Conservation (phyloP, 2,113 vertebrate genomes). For the Calidris pugnax region DNA sequence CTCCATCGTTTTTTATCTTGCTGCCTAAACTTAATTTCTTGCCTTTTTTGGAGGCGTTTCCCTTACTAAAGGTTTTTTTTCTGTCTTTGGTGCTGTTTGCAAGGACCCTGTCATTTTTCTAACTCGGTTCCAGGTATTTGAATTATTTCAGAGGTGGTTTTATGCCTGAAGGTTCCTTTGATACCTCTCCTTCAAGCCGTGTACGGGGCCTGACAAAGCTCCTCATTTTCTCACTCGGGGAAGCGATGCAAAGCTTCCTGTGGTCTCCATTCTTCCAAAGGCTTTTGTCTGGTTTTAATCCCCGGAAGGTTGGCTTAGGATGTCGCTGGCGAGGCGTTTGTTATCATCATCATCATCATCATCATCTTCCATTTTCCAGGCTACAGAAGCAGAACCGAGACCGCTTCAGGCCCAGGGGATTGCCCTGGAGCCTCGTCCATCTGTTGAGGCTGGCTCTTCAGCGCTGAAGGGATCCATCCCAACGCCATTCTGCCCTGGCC, state of each 20-base stretch:
- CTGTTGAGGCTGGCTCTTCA: neutral
- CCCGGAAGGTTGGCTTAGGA: neutral
- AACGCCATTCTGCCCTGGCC: rapidly evolving
- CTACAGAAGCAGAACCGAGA: neutral
- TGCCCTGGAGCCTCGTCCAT: neutral
- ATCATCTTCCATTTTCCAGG: neutral
- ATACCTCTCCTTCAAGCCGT: neutral
- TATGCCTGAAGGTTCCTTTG: neutral
- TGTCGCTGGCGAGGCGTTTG: neutral
- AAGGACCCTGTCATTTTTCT: neutral
- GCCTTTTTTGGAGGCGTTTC: neutral
- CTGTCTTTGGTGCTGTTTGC: neutral
- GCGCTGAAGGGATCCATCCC: neutral
- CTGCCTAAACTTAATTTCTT: neutral
- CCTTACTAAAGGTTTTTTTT: neutral
- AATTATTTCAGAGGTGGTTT: neutral
- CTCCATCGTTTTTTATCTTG: neutral
- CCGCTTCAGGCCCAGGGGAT: neutral
- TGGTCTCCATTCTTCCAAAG: neutral
- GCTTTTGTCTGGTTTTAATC: neutral
- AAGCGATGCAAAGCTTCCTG: neutral
- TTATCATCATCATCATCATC: no score
- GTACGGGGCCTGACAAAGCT: neutral
- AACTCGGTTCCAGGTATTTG: neutral
- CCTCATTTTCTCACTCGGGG: neutral